phyloP scores from a whole-genome alignment of 1,140 invertebrate species.

The Pteromalus puparum region DNA sequence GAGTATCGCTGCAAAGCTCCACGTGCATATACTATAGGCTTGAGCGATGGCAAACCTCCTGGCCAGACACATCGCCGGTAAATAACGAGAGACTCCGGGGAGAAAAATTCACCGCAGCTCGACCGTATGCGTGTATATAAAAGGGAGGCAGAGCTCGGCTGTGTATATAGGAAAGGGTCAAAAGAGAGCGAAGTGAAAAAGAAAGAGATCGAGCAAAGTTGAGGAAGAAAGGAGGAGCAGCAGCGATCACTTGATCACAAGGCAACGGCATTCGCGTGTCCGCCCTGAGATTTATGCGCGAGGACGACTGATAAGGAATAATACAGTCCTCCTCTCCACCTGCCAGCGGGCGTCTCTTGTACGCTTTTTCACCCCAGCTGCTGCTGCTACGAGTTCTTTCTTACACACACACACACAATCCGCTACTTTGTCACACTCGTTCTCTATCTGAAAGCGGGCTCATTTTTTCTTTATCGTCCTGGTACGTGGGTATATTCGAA shows the following conservation, averaged over 20 bases:
- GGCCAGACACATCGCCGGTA: conserved; percentile 50
- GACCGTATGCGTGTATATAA: neutral
- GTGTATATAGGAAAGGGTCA: neutral
- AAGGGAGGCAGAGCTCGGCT: neutral
- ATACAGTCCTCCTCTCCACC: conserved; percentile 55
- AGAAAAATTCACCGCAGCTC: conserved; percentile 53
- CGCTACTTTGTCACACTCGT: neutral
- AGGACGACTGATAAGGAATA: conserved; percentile 56
- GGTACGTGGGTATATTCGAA: too few relatives aligned
- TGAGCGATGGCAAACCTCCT: conserved; percentile 60
- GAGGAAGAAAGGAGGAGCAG: conserved; percentile 16
- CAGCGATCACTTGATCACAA: conserved; percentile 8
- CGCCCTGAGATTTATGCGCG: conserved; percentile 53
- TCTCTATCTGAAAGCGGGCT: neutral
- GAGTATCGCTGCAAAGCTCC: neutral
- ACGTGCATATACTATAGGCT: neutral
- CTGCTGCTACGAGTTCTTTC: conserved; percentile 6
- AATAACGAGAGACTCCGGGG: conserved; percentile 44
- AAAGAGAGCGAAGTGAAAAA: neutral
- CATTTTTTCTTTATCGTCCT: conserved; percentile 19
- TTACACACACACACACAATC: neutral
- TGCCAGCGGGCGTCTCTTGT: conserved; percentile 31
- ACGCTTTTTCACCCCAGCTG: conserved; percentile 5
- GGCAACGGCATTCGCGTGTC: conserved; percentile 48
- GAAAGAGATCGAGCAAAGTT: conserved; percentile 4